Percentiles rank a stretch among this genome's conserved stretches.
Conservation (phyloP, 37 sponge, comb jelly and placozoan species). For the Beroe forskalii region DNA sequence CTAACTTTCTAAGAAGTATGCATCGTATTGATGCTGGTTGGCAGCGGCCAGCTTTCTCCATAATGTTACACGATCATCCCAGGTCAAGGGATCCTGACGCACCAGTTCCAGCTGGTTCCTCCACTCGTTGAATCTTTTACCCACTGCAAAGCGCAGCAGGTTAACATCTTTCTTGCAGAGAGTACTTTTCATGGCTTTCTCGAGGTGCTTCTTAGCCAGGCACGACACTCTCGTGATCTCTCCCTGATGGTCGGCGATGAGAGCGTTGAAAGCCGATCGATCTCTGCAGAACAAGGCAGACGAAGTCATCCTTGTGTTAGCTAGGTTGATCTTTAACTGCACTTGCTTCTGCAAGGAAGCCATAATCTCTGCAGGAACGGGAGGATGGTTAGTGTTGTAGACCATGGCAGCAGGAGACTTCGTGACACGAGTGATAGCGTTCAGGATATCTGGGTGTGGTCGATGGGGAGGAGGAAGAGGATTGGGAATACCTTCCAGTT, state of each 20-base stretch:
- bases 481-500: background rate
- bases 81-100: background rate
- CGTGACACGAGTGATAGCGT: background rate
- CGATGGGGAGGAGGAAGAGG: background rate
- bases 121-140: background rate
- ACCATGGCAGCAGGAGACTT: background rate
- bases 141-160: too few species aligned
- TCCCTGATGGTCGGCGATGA: background rate
- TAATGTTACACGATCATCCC: background rate
- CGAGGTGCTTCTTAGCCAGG: too few species aligned
- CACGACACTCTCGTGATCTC: too few species aligned
- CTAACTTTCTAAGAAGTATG: background rate
- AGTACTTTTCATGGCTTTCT: too few species aligned
- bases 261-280: background rate
- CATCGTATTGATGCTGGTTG: background rate
- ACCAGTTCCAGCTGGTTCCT: background rate
- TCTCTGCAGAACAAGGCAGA: background rate
- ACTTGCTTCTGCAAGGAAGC: background rate
- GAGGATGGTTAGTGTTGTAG: background rate
- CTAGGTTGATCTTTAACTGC: background rate
- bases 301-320: background rate
- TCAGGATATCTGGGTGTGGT: background rate
- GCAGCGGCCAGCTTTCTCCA: background rate
- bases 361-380: background rate
- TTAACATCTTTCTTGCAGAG: background rate